phyloP scores from a whole-genome alignment of 2,888 invertebrate species.

The Habroteleia sp. region DNA sequence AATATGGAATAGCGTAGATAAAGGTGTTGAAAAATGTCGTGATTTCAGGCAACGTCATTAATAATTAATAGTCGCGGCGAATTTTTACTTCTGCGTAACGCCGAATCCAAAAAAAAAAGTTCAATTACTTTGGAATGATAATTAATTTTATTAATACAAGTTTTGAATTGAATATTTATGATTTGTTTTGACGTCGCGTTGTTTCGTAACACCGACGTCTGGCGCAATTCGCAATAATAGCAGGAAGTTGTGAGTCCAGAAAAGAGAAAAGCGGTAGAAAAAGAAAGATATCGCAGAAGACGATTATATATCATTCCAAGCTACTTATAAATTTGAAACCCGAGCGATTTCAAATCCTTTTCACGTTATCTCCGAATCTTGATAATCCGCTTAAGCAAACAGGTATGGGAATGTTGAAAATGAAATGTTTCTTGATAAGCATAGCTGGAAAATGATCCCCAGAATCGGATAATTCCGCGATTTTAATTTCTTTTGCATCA shows the following conservation, averaged over 20 bases:
- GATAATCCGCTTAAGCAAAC: too few species aligned
- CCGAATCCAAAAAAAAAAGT: conserved; percentile 10
- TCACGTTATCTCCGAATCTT: too few species aligned
- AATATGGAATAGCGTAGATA: conserved; percentile 18
- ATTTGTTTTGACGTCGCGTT: conserved; percentile 20
- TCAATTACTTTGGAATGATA: conserved; percentile 22
- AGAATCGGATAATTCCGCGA: too few species aligned
- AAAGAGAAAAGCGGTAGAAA: background rate
- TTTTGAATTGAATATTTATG: conserved; percentile 11
- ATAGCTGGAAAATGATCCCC: too few species aligned
- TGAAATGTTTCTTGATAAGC: too few species aligned
- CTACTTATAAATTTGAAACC: too few species aligned
- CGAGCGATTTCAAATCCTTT: too few species aligned
- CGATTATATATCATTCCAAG: conserved; percentile 6
- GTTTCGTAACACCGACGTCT: background rate
- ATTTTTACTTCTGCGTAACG: conserved; percentile 15
- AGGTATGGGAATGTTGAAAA: too few species aligned
- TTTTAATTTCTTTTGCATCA: too few species aligned
- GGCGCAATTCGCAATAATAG: conserved; percentile 6
- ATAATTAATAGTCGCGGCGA: conserved; percentile 14
- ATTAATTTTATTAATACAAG: conserved; percentile 24
- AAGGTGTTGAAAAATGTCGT: conserved; percentile 37
- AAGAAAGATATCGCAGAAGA: conserved; percentile 3
- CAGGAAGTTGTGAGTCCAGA: conserved; percentile 5
- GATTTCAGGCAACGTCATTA: conserved; percentile 18